These are phyloP conservation scores for Marasmarcha lunaedactyla DNA, from an alignment of 2,888 invertebrate species.

Conservation along the genomic window DNA sequence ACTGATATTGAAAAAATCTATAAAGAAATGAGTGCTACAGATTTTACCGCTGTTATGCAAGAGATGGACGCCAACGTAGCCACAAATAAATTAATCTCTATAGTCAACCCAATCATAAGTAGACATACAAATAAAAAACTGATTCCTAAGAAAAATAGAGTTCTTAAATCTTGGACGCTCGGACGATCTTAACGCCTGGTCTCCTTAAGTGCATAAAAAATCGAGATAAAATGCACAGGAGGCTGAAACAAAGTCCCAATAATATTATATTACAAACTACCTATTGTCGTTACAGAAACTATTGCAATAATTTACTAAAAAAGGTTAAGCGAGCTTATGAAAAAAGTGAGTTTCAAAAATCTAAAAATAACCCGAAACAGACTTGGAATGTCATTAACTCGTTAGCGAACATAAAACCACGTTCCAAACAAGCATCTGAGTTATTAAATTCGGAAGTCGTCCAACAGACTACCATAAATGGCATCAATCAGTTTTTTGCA, in stretches of 20 bases:
- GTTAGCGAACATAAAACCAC: background rate
- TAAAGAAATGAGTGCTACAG: background rate
- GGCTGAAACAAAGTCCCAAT: background rate
- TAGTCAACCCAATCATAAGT: background rate
- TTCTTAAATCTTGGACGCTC: slow-evolving; percentile 5
- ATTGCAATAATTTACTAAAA: slow-evolving; percentile 1
- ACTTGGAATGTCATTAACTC: background rate
- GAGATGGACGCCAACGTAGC: slow-evolving; percentile 1
- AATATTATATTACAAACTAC: background rate
- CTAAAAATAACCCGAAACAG: background rate
- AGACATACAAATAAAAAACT: background rate
- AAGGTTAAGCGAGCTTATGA: background rate
- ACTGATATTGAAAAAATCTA: too few relatives aligned
- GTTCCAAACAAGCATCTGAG: background rate
- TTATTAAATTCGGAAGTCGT: background rate
- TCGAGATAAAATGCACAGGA: slow-evolving; percentile 2
- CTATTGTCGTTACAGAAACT: background rate
- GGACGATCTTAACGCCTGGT: slow-evolving; percentile 7
- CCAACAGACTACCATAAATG: background rate
- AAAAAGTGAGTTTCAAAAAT: background rate
- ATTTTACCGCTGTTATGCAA: background rate
- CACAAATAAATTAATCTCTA: background rate
- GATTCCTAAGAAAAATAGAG: background rate
- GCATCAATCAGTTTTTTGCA: background rate
- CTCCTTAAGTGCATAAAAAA: slow-evolving; percentile 3